Percentiles rank a stretch among this genome's conserved stretches.
Evolutionary conservation across 2,113 vertebrate species (phyloP).

Genomic region (Toxostoma redivivum): DNA sequence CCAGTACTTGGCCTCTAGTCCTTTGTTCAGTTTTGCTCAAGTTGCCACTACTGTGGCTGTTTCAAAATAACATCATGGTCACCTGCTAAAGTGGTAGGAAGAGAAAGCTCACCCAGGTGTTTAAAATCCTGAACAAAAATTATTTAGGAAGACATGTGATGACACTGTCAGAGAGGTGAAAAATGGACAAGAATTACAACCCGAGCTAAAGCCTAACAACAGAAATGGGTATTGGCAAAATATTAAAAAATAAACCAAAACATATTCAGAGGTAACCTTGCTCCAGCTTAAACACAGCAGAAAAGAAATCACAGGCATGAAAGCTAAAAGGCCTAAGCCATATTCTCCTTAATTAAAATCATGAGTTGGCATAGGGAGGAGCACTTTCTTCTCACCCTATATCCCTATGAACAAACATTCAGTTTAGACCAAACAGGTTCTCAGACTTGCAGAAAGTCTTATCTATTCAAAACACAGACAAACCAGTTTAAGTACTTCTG

Average conservation of each 20-base stretch:
- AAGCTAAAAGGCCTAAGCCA: background rate
- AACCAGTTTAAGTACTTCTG: conserved; percentile 24
- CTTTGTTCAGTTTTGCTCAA: fast-evolving
- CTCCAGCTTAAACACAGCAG: background rate
- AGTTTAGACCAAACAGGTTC: background rate
- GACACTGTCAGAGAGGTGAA: background rate
- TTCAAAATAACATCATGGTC: background rate
- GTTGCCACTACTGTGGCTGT: background rate
- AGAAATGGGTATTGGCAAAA: background rate
- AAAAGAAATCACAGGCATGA: background rate
- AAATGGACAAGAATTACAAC: background rate
- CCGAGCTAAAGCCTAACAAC: background rate
- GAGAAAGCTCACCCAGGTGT: background rate
- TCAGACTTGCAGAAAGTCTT: background rate
- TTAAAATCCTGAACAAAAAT: background rate
- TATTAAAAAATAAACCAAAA: background rate
- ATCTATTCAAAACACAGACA: background rate
- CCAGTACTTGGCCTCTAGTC: background rate
- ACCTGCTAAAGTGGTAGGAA: background rate
- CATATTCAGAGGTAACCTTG: background rate
- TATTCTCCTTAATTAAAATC: background rate
- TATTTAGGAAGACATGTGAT: background rate
- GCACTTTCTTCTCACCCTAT: background rate
- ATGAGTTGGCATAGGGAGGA: background rate
- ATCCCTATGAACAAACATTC: background rate